A percentile compares a stretch with the other conserved stretches of the same genome.
phyloP scores from a whole-genome alignment of 2,797 vertebrate genomes.

The Serranus cabrilla region DNA sequence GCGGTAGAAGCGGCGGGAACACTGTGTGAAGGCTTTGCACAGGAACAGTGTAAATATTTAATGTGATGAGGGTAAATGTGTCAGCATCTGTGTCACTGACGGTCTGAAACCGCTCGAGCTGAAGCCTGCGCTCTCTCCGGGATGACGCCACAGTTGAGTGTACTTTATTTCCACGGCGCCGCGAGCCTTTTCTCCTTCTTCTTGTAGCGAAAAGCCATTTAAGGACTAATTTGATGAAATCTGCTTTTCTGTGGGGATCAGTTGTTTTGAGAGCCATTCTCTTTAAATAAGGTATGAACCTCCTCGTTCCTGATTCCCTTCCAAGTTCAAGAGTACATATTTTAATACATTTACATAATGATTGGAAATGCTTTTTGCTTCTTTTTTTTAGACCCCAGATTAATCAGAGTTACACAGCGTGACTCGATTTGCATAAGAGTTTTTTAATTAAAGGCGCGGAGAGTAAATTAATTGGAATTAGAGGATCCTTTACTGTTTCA shows the following conservation, averaged over 20 bases:
- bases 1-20: no score
- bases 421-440: constrained; percentile 60
- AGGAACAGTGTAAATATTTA: not conserved
- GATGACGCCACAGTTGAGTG: constrained; percentile 1
- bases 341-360: constrained; percentile 68
- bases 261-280: constrained; percentile 39
- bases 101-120: not conserved
- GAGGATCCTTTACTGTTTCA: constrained; percentile 53
- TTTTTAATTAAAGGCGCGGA: constrained; percentile 64
- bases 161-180: not conserved
- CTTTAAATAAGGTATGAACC: constrained; percentile 46
- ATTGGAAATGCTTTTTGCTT: constrained; percentile 32
- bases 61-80: not conserved
- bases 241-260: constrained; percentile 29
- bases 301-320: constrained; percentile 39
- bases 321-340: constrained; percentile 54
- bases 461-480: constrained; percentile 69
- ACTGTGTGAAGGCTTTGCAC: not conserved
- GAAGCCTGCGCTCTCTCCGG: not conserved
- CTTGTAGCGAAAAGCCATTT: constrained; percentile 16
- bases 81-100: not conserved
- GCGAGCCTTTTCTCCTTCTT: not conserved
- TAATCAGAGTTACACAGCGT: constrained; percentile 52
- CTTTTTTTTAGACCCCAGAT: constrained; percentile 33
- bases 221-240: constrained; percentile 20